Evolutionary conservation across 1,140 invertebrate genomes (phyloP).

Genomic region (Ceratina australensis): DNA sequence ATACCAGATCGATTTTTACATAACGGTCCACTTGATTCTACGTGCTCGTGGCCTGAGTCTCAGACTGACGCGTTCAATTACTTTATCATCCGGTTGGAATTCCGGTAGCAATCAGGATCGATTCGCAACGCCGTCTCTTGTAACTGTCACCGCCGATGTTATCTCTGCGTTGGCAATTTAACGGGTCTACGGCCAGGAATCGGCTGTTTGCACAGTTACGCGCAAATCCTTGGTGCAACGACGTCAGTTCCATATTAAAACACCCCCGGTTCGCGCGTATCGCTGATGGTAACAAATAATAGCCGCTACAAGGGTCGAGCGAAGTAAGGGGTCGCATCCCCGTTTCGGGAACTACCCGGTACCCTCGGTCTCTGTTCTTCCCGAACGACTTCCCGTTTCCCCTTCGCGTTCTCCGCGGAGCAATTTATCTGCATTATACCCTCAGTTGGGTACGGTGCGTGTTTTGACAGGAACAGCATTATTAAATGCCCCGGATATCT

Average conservation of each 20-base stretch:
- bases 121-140: conserved; percentile 21
- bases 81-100: neutral
- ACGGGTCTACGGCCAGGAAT: conserved; percentile 32
- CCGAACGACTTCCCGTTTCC: conserved; percentile 12
- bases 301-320: conserved; percentile 50
- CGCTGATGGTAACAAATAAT: conserved; percentile 60
- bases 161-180: conserved; percentile 35
- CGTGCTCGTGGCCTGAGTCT: too few relatives aligned
- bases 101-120: conserved; percentile 2
- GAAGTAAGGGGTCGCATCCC: conserved; percentile 24
- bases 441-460: conserved; percentile 77
- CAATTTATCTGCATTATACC: conserved; percentile 80
- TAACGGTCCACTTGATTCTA: too few relatives aligned
- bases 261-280: conserved; percentile 44
- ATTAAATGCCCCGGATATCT: conserved; percentile 79
- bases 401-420: conserved; percentile 69
- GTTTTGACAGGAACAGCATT: conserved; percentile 80
- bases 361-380: conserved; percentile 31
- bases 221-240: conserved; percentile 46
- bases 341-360: conserved; percentile 7
- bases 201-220: conserved; percentile 55
- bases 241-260: conserved; percentile 57
- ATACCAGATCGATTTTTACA: too few relatives aligned
- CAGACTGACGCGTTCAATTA: too few relatives aligned
- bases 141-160: conserved; percentile 37